Conservation (phyloP, 2,888 invertebrate genomes). For the Netelia melanura region DNA sequence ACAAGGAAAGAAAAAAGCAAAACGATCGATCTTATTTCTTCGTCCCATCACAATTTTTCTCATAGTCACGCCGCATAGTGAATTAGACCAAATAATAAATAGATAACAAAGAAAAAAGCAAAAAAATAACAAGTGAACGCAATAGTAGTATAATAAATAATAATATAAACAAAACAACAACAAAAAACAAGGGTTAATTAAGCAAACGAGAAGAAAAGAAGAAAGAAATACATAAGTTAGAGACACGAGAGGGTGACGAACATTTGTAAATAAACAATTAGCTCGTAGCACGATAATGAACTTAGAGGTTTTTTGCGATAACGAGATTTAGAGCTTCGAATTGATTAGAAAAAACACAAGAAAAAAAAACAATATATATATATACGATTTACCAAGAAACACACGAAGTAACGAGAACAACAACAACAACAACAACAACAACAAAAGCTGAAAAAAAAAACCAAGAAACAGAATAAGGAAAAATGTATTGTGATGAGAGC, state of each 20-base stretch:
- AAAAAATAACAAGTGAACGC: slow-evolving; percentile 46
- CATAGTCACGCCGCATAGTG: slow-evolving; percentile 48
- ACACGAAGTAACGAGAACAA: slow-evolving; percentile 42
- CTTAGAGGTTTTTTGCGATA: slow-evolving; percentile 42
- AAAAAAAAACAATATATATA: not conserved
- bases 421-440: slow-evolving; percentile 37
- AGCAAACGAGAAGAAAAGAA: slow-evolving; percentile 15
- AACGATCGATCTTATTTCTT: slow-evolving; percentile 27
- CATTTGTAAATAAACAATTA: slow-evolving; percentile 59
- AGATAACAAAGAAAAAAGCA: not conserved
- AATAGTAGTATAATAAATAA: slow-evolving; percentile 52
- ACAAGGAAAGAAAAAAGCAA: not conserved
- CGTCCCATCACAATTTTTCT: slow-evolving; percentile 27
- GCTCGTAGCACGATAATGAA: slow-evolving; percentile 53
- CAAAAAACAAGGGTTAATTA: not conserved
- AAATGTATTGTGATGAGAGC: slow-evolving; percentile 70
- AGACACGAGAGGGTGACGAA: slow-evolving; percentile 21
- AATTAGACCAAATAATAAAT: slow-evolving; percentile 41
- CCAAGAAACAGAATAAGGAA: slow-evolving; percentile 56
- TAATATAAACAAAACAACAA: not conserved
- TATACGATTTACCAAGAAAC: slow-evolving; percentile 37
- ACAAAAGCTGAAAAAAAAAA: slow-evolving; percentile 29
- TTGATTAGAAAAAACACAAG: slow-evolving; percentile 39
- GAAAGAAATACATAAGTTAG: not conserved
- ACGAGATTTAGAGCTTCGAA: slow-evolving; percentile 60